Base-by-base conservation (phyloP, 2,113 vertebrate genomes). In the Origma solitaria region DNA sequence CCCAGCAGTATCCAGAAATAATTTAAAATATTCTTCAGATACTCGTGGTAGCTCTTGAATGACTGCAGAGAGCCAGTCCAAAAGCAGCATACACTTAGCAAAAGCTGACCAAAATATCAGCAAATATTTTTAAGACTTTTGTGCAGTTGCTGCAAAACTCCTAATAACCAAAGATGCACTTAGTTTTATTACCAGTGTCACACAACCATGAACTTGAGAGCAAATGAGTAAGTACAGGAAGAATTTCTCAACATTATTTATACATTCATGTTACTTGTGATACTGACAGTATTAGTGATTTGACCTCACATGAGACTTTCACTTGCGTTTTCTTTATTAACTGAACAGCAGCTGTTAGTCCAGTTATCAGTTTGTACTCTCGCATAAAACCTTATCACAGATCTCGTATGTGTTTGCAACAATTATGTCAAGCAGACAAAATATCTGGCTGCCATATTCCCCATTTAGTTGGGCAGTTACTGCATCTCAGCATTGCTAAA, bases 391-490 rank as follows among this genome's bases (percentile, higher is more conserved):
- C 13, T 79, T 78, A 40, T 45, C 22, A 27, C 1, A 0, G 6
- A 23, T 42, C 30, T 75, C 57, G 19, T 4, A 8, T 40, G 6
- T 21, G 6, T 71, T 86, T 84, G 14, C 27, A 75, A 33, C 24
- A 77, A 10, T 54, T 73, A 42, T 4, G 4, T 33, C 60, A 76
- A 64, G 33, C 35, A 58, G 37, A 66, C 15, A 53, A 61, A 83
- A 47, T 44, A 62, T 30, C 25, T 78, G 58, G 20, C 37, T 77
- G 42, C 16, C 13, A 6, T 42, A 54, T 49, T 49, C 9, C 42
- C 33, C 3, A 0, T 42, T 21, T 28, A 10, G 2, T 1, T 44
- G 30, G 16, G 49, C 10, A 50, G 9, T 47, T 58, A 17, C 15
- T 21, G 9, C 22, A 37, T 19, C 51, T 75, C 68, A 60, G 27